A percentile compares a stretch with the other conserved stretches of the same genome.
These are phyloP conservation scores for Apodemia zela DNA, from an alignment of 2,888 invertebrate species.

Conservation along the genomic window DNA sequence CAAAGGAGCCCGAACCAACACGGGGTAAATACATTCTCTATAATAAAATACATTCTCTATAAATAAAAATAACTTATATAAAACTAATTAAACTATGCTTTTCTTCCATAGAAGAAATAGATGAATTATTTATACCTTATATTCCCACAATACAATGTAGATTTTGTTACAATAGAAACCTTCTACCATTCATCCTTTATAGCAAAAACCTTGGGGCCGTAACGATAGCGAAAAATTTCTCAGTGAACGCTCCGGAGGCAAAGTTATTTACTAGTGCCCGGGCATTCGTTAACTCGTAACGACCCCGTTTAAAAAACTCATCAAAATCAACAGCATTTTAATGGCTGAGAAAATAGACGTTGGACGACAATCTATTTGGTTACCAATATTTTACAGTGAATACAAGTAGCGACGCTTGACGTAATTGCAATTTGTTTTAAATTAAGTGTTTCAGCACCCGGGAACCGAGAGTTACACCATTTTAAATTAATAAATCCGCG, in stretches of 20 bases:
- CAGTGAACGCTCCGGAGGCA: not conserved
- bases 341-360: not conserved
- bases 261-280: constrained; percentile 9
- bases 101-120: not conserved
- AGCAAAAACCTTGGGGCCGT: not conserved
- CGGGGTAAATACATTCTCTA: no score
- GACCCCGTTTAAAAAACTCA: constrained; percentile 2
- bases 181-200: not conserved
- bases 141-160: not conserved
- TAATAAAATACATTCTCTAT: no score
- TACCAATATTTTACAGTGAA: not conserved
- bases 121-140: not conserved
- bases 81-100: not conserved
- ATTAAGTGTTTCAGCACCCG: no score
- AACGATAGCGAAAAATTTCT: not conserved
- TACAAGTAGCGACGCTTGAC: not conserved
- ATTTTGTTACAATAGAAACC: not conserved
- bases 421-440: no score
- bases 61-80: not conserved
- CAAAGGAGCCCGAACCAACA: no score
- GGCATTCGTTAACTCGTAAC: constrained; percentile 12
- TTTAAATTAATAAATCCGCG: no score
- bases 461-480: no score
- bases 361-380: not conserved
- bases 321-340: constrained; percentile 17